Evolutionary conservation across 2,113 vertebrate genomes (phyloP).

Genomic region (Sus scrofa): T2T-Sscrofa CM000817.6:7890501-7891000

Average conservation of each 20-base stretch:
- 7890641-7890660: background rate
- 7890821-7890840: background rate
- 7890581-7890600: background rate
- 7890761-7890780: background rate
- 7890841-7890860: background rate
- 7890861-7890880: background rate
- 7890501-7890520: background rate
- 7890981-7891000: background rate
- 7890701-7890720: background rate
- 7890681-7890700: background rate
- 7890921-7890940: background rate
- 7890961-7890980: background rate
- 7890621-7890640: background rate
- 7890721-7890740: background rate
- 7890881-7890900: accelerated
- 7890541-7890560: accelerated
- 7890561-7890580: background rate
- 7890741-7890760: background rate
- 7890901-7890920: accelerated
- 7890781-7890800: background rate
- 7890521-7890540: accelerated
- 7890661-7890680: background rate
- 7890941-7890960: background rate
- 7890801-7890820: background rate
- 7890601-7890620: accelerated